Conservation (phyloP, 2,797 vertebrate species). For the Luscinia megarhynchos region DNA sequence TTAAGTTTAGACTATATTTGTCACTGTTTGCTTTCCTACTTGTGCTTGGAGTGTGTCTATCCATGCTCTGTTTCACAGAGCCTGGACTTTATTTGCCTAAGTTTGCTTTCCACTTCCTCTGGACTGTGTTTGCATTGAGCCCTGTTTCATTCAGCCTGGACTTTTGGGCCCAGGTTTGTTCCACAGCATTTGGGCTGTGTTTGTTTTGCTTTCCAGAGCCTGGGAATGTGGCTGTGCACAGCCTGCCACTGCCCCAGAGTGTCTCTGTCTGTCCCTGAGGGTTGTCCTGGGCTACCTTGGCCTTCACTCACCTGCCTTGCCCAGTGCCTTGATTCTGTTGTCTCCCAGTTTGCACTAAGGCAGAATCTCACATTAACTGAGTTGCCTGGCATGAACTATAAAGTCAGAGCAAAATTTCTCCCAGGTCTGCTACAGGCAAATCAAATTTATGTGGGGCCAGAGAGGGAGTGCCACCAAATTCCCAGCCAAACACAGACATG, state of each 20-base stretch:
- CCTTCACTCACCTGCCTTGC: neutral
- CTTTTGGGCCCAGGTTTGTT: constrained; percentile 47
- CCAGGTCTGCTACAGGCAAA: neutral
- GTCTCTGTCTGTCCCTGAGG: neutral
- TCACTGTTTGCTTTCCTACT: constrained; percentile 73
- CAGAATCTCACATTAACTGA: neutral
- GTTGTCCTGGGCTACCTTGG: neutral
- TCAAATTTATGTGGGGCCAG: neutral
- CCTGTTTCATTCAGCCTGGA: constrained; percentile 61
- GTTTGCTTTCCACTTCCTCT: constrained; percentile 71
- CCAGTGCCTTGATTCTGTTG: neutral
- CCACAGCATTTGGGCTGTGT: constrained; percentile 47
- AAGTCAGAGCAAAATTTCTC: neutral
- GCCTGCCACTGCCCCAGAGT: neutral
- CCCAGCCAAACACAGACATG: neutral
- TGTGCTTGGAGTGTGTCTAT: constrained; percentile 74
- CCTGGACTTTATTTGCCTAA: constrained; percentile 69
- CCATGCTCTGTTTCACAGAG: constrained; percentile 67
- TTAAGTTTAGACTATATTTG: constrained; percentile 74
- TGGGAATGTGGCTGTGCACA: constrained; percentile 10
- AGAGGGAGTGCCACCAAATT: neutral
- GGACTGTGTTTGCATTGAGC: constrained; percentile 64
- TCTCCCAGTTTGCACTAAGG: neutral
- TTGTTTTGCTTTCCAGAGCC: constrained; percentile 72
- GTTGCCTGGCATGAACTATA: neutral